Conservation (phyloP, 2,888 invertebrate species). For the Neuroscelio doddi region DNA sequence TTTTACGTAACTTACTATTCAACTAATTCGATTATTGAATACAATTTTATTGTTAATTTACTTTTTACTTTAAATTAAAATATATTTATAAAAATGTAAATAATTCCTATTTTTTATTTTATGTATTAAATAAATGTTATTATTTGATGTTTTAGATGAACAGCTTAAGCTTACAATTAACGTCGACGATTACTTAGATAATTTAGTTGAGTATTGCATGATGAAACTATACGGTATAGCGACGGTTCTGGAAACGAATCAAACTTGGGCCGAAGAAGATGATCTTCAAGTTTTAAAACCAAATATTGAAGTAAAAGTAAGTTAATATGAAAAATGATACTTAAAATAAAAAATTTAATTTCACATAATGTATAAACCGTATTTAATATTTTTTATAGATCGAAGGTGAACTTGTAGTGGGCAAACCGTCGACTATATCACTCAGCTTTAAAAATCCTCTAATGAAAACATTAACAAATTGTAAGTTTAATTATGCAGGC, state of each 20-base stretch:
- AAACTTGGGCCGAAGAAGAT: conserved; percentile 88
- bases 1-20: too few relatives aligned
- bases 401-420: conserved; percentile 76
- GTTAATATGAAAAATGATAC: neutral
- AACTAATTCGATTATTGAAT: too few relatives aligned
- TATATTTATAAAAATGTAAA: too few relatives aligned
- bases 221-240: conserved; percentile 86
- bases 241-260: conserved; percentile 85
- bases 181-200: conserved; percentile 83
- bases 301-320: conserved; percentile 79
- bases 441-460: conserved; percentile 83
- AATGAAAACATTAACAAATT: conserved; percentile 77
- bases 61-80: too few relatives aligned
- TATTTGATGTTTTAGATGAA: conserved; percentile 73
- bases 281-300: conserved; percentile 87
- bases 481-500: conserved; percentile 82
- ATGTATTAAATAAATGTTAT: too few relatives aligned
- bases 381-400: conserved; percentile 75
- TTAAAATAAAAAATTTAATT: neutral
- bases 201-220: conserved; percentile 85
- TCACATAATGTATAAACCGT: too few relatives aligned
- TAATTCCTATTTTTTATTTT: too few relatives aligned
- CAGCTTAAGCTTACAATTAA: conserved; percentile 75
- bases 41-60: too few relatives aligned
- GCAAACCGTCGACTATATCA: conserved; percentile 74